A percentile compares a stretch with the other conserved stretches of the same genome.
Evolutionary conservation across 2,113 vertebrate genomes (phyloP).

Genomic region (Plectropomus leopardus): DNA sequence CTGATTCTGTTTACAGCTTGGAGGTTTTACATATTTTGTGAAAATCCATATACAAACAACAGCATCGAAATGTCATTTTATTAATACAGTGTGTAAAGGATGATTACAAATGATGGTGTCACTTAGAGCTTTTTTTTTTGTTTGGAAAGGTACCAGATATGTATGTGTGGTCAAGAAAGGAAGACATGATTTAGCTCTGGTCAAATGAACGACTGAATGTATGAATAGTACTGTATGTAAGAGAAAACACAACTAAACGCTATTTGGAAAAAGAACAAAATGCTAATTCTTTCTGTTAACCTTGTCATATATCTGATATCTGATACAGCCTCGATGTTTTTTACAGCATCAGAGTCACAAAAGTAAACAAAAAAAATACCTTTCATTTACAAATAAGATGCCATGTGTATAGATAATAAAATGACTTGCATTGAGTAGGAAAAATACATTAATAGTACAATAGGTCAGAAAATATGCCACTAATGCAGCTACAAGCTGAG

Average conservation of each 20-base stretch:
- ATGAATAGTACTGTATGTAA: not conserved
- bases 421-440: slow-evolving; percentile 21
- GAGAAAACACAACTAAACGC: not conserved
- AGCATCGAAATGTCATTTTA: not conserved
- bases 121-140: not conserved
- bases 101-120: slow-evolving; percentile 1
- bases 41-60: not conserved
- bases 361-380: slow-evolving; percentile 16
- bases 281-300: not conserved
- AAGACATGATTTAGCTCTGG: not conserved
- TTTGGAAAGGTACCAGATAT: not conserved
- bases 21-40: slow-evolving; percentile 2
- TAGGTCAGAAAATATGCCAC: slow-evolving; percentile 15
- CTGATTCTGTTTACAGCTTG: not conserved
- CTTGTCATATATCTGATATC: not conserved
- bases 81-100: not conserved
- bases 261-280: not conserved
- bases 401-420: slow-evolving; percentile 46
- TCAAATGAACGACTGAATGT: slow-evolving; percentile 1
- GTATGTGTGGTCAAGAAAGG: not conserved
- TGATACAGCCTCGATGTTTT: slow-evolving; percentile 4
- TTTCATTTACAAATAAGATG: slow-evolving; percentile 43
- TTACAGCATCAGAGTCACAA: slow-evolving; percentile 10
- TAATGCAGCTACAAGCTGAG: slow-evolving; percentile 22
- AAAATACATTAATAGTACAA: slow-evolving; percentile 16